phyloP scores from a whole-genome alignment of 2,888 invertebrate species.

The Lamellibrachia columna region DNA sequence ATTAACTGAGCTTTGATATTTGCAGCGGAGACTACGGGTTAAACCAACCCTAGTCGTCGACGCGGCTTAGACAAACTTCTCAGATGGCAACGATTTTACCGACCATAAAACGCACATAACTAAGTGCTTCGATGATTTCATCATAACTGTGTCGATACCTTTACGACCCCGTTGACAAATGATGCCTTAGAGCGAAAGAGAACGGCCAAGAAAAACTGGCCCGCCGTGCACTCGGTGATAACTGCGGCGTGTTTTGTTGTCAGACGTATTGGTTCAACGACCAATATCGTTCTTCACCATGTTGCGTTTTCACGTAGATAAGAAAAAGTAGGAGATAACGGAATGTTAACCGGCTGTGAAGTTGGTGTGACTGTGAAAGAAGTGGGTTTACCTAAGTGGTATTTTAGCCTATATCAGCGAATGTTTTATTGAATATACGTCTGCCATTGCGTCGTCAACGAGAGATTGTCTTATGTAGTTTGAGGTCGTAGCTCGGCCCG shows the following conservation, averaged over 20 bases:
- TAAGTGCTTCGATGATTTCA: constrained; percentile 9
- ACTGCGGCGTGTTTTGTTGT: not conserved
- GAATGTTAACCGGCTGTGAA: not conserved
- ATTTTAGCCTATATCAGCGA: not conserved
- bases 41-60: not conserved
- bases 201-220: not conserved
- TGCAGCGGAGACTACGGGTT: not conserved
- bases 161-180: not conserved
- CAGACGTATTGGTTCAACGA: not conserved
- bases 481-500: too few species aligned
- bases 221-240: not conserved
- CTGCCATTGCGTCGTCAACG: too few species aligned
- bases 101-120: constrained; percentile 16
- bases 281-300: not conserved
- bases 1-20: not conserved
- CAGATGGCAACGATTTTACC: not conserved
- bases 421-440: too few species aligned
- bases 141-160: not conserved
- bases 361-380: not conserved
- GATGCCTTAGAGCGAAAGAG: not conserved
- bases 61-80: not conserved
- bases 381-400: not conserved
- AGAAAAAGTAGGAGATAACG: not conserved
- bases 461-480: too few species aligned
- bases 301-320: not conserved